Conservation (phyloP, 2,797 vertebrate species). For the Anniella stebbinsi region DNA sequence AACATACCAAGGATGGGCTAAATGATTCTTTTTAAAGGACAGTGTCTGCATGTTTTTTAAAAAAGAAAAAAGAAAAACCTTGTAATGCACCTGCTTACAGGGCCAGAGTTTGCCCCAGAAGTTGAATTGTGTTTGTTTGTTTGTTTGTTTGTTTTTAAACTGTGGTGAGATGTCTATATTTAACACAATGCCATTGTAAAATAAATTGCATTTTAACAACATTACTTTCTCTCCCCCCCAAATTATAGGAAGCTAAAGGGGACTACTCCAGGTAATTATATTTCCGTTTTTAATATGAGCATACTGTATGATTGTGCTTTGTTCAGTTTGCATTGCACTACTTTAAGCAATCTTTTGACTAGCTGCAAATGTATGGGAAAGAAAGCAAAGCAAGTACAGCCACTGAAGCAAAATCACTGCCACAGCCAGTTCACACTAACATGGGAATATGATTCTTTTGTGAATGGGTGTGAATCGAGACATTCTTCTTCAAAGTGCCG, state of each 20-base stretch:
- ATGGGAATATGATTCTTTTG: conserved; percentile 69
- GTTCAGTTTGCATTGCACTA: conserved; percentile 60
- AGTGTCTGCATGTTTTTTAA: not conserved
- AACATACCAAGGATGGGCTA: not conserved
- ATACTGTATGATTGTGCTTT: conserved; percentile 55
- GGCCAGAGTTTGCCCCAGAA: conserved; percentile 48
- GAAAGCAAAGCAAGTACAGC: not conserved
- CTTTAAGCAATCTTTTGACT: conserved; percentile 70
- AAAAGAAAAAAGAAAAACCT: not conserved
- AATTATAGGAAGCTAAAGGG: conserved; percentile 93
- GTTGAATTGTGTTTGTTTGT: not conserved
- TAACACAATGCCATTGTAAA: conserved; percentile 35
- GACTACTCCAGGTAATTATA: conserved; percentile 87
- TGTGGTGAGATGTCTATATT: conserved; percentile 60
- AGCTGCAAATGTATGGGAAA: conserved; percentile 48
- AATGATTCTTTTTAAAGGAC: not conserved
- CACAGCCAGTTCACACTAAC: conserved; percentile 44
- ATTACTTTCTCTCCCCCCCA: conserved; percentile 62
- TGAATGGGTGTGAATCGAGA: conserved; percentile 60
- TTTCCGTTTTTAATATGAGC: conserved; percentile 67
- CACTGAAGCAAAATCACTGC: conserved; percentile 51
- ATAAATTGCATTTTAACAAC: conserved; percentile 64
- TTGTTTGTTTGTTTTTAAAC: not conserved
- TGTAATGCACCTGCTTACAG: conserved; percentile 25
- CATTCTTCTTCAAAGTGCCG: conserved; percentile 43